Base-by-base conservation (phyloP, 2,888 invertebrate species). In the Orthosia gothica region DNA sequence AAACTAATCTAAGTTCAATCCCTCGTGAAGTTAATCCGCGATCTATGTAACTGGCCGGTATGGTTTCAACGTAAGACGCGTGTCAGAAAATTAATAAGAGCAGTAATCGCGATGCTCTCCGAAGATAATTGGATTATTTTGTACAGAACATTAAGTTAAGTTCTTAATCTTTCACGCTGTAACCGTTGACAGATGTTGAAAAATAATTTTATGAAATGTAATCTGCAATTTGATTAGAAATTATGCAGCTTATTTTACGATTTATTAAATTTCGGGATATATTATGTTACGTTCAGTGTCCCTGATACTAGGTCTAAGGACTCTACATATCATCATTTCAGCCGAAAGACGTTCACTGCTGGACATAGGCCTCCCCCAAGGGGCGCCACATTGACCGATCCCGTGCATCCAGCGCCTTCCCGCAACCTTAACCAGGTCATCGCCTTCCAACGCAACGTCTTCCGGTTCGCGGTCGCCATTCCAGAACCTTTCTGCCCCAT, bases 11-110 rank as follows among this genome's bases (percentile, higher is more conserved):
- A 18, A 52, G 23, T 57, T 65, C 74, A 77, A 77, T 77, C 72
- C 57, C 18, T 23, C 70, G 40, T 70, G n/a, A 70, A 79, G 72
- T 70, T 74, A 82, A 82, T 76, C 80, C 74, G 69, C 62, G 32
- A 40, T 74, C 69, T 70, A 65, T 77, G 73, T 7, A 76, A 67
- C 64, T 55, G 55, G 79, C 52, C 50, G 16, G 68, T 59, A 52
- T 26, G 65, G 80, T 66, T 80, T 82, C 80, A 79, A 82, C 70
- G 72, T 73, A 52, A 79, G 65, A 55, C 70, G 75, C 64, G 70
- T 74, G 66, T 82, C 68, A 68, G 75, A 71, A 68, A 75, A 79
- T 70, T 59, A 68, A 61, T 50, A 68, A 58, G 49, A 71, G 57
- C 52, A 55, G 49, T 81, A 67, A 83, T 83, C 63, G 71, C 59